Base-by-base conservation (phyloP, 2,113 vertebrate species). In the Odocoileus hemionus region DNA sequence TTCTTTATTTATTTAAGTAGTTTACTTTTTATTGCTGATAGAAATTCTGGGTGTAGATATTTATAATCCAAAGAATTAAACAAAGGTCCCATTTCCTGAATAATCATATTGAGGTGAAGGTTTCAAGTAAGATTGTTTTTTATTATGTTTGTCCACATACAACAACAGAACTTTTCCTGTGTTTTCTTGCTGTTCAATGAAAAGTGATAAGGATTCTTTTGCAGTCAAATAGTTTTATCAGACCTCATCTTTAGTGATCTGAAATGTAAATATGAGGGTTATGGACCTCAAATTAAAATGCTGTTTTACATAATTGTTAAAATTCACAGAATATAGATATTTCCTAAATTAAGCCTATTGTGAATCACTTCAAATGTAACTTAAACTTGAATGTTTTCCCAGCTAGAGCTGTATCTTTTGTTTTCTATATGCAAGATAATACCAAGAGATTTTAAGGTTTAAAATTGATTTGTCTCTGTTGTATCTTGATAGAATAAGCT, bases 51-150 rank as follows among this genome's bases (percentile, higher is more conserved):
- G 39, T 39, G 43, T 21, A 67, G 12, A 54, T 88, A 58, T 26
- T 93, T 93, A 91, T 6, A 94, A 70, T 45, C 2, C 50, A 96
- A 54, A 89, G 60, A 96, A 95, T 85, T 97, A 83, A 82, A 92
- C 47, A 94, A 88, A 95, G 26, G 58, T 57, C 8, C 5, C 61
- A n/a, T 52, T 96, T 95, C 36, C 43, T 94, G 26, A 94, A 74
- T 95, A 83, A 90, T 92, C 39, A 90, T 14, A 91, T 17, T 89
- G 54, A 91, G 28, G 55, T 74, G 17, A 96, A 89, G 14, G 55
- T 79, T 84, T 89, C 52, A 45, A 82, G 28, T 50, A 58, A 92
- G 74, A 95, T 30, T 96, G 30, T 90, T 84, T 64, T 94, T 76
- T 7, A 60, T 89, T 90, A 85, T 79, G 25, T 43, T 97, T 21